These are phyloP conservation scores for Trematomus loennbergii DNA, from an alignment of 2,113 vertebrate genomes.

Conservation along the genomic window DNA sequence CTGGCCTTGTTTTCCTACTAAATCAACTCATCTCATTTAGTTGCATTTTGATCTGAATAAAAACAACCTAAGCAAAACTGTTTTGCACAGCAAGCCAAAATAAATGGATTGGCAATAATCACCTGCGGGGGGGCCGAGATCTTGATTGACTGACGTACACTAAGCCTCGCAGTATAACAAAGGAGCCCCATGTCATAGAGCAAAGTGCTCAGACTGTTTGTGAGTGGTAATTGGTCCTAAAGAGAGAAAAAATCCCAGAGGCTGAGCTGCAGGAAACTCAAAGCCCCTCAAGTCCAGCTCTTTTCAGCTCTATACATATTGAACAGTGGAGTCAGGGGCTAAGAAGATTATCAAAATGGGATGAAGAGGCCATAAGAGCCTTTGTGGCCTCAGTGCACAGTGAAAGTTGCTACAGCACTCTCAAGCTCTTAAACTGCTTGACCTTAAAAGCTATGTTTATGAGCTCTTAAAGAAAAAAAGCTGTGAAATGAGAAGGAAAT, in stretches of 20 bases:
- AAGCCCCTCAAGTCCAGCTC: slow-evolving; percentile 74
- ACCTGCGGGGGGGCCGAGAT: slow-evolving; percentile 19
- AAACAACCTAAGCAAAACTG: not conserved
- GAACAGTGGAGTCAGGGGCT: slow-evolving; percentile 77
- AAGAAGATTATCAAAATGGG: slow-evolving; percentile 87
- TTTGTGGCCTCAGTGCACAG: slow-evolving; percentile 74
- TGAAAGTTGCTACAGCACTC: slow-evolving; percentile 70
- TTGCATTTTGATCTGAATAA: not conserved
- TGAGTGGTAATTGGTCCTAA: slow-evolving; percentile 66
- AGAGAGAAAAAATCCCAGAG: slow-evolving; percentile 65
- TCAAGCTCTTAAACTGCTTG: slow-evolving; percentile 75
- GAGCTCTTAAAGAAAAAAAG: slow-evolving; percentile 38
- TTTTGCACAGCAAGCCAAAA: slow-evolving; percentile 3
- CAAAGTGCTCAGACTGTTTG: slow-evolving; percentile 41
- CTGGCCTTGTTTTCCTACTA: not conserved
- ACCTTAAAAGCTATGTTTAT: slow-evolving; percentile 70
- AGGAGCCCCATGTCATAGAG: slow-evolving; percentile 25
- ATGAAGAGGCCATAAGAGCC: slow-evolving; percentile 82
- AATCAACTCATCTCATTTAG: not conserved
- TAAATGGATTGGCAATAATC: slow-evolving; percentile 33
- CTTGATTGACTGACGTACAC: slow-evolving; percentile 6
- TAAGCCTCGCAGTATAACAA: slow-evolving; percentile 28
- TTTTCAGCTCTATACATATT: slow-evolving; percentile 74
- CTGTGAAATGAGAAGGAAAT: slow-evolving; percentile 29
- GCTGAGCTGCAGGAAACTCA: slow-evolving; percentile 63